Evolutionary conservation across 2,797 vertebrate genomes (phyloP), one percentile per base, ranked within the genome.

Genomic region (Phoxinus dragarum): DNA sequence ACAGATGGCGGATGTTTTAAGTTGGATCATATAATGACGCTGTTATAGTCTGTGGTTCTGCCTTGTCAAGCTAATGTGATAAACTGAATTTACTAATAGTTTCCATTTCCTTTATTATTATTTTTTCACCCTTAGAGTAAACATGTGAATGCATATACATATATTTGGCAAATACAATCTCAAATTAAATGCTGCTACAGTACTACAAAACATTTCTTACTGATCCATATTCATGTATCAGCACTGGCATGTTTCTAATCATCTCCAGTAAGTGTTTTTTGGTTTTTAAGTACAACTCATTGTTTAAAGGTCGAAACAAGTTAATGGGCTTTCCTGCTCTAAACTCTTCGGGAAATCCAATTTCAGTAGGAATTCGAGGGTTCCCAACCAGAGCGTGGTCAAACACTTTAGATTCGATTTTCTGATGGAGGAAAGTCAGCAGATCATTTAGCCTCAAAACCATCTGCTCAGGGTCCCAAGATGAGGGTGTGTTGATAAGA

Each of bases 381-480:
- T 97, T 98, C 71, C 97, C 97, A n/a, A 97, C 88, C 17, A 98
- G 95, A 84, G 95, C 92, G 40, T 99, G 97, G 69, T 90, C 86
- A 56, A 99, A 92, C 49, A 91, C 92, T 89, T 96, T 97, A 73
- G 93, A 94, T 40, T 95, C 91, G 16, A 99, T 92, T 86, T 96
- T 95, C 80, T 91, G 95, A 88, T 95, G 95, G 80, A 99, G 91
- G 68, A 96, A 96, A 79, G 82, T 71, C 69, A 99, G 90, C 84
- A 98, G 89, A 80, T 99, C 97, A 1, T 89, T 92, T 23, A 98
- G 89, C 36, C 97, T 94, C 0, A 21, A 42, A 3, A 92, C 89
- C 3, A 97, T 81, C 31, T 91, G 86, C 4, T 91, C 89, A 0
- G 92, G 87, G 49, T 89, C 92, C 98, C 98, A 99, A 87, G 95